Base-by-base conservation (phyloP, 1,140 invertebrate species). In the Ditylenchus dipsaci region DNA sequence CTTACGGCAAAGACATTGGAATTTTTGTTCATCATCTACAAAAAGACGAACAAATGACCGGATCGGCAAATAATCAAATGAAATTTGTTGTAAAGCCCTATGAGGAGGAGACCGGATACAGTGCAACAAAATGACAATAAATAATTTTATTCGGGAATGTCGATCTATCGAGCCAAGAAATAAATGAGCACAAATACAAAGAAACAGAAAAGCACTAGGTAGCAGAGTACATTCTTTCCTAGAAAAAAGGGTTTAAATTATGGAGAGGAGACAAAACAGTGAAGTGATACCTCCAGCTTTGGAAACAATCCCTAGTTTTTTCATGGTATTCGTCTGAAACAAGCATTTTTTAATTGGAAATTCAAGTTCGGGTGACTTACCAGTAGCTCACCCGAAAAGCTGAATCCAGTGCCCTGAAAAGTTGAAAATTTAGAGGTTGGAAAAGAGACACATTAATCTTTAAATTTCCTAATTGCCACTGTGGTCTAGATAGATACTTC, bases 131-230 rank as follows among this genome's bases (percentile, higher is more conserved):
- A 11, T 5, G 33, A 38, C 33, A 38, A n/a, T 38, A 38, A 38
- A 38, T 11, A 38, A 11, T 11, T 38, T 38, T 38, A 38, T 38
- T 38, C 33, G 11, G 33, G 11, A 38, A 29, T 47, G 45, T 47
- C 29, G 53, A 33, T 13, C 23, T 43, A 73, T 49, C 79, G 76
- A 21, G 69, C 69, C 45, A 79, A 29, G 49, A 57, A 79, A 57
- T 79, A 79, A 23, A 82, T 65, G 7, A 82, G 65, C 29, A 79
- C 66, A 38, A 79, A 79, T 1, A 79, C 80, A 29, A 81, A 79
- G 58, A 79, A 76, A n/a, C 69, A 42, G 33, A 79, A 79, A 7
- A 76, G 61, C 23, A 79, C 75, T 17, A 79, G 61, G 61, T 82
- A 79, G 47, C 80, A 79, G 3, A 79, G 21, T 42, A 79, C 63